Conservation (phyloP, 2,797 vertebrate species). For the Gymnocypris eckloni region DNA sequence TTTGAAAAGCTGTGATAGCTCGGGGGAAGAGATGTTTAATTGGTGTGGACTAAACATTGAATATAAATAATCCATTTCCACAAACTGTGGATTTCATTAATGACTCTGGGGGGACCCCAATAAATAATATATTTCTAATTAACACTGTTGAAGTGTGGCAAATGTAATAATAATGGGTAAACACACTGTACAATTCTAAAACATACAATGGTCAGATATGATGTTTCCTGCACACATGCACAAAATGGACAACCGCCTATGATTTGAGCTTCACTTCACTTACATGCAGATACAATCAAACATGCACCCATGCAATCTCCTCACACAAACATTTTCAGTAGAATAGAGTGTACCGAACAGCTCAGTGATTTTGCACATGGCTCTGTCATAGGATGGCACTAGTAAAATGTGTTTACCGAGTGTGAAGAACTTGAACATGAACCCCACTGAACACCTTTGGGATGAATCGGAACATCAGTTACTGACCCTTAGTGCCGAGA, state of each 20-base stretch:
- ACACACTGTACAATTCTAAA: background rate
- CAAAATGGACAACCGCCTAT: background rate
- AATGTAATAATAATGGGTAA: constrained; percentile 25
- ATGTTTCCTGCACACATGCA: background rate
- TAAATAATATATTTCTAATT: constrained; percentile 55
- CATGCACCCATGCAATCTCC: background rate
- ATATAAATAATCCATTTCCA: constrained; percentile 56
- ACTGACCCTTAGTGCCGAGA: constrained; percentile 12
- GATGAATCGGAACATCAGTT: constrained; percentile 27
- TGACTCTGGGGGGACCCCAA: constrained; percentile 34
- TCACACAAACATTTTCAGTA: background rate
- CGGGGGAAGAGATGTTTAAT: constrained; percentile 40
- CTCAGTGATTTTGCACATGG: constrained; percentile 9
- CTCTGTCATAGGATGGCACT: background rate
- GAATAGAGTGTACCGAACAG: background rate
- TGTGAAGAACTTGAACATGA: constrained; percentile 27
- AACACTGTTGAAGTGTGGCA: constrained; percentile 38
- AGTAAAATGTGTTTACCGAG: constrained; percentile 20
- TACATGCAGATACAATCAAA: background rate
- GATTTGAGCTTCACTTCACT: constrained; percentile 4
- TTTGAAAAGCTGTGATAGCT: constrained; percentile 51
- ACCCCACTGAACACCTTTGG: constrained; percentile 19
- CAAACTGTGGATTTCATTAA: constrained; percentile 47
- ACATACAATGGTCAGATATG: background rate
- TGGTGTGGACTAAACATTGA: constrained; percentile 54